Conservation (phyloP, 1,140 invertebrate species). For the Drosophila murphyi region DNA sequence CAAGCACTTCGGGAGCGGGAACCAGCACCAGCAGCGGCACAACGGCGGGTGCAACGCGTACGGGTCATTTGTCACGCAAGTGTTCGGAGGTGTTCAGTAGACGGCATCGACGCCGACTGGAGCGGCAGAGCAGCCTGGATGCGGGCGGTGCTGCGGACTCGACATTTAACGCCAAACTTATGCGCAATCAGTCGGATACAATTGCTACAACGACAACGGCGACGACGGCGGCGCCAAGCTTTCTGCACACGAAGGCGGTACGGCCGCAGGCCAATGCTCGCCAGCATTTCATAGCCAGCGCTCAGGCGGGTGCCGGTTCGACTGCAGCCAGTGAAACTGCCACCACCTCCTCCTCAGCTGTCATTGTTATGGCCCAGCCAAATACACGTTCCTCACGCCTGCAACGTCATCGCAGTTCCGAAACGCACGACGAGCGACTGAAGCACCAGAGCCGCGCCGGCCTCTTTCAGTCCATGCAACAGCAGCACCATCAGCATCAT, state of each 20-base stretch:
- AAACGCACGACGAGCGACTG: slow-evolving; percentile 77
- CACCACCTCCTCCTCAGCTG: slow-evolving; percentile 22
- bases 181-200: slow-evolving; percentile 80
- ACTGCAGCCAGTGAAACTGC: slow-evolving; percentile 9
- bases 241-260: slow-evolving; percentile 57
- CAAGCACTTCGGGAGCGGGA: background rate
- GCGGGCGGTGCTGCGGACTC: slow-evolving; percentile 43
- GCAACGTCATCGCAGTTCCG: slow-evolving; percentile 79
- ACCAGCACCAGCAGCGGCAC: background rate
- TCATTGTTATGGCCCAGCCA: slow-evolving; percentile 48
- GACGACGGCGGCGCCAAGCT: slow-evolving; percentile 40
- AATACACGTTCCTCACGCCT: slow-evolving; percentile 59
- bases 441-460: slow-evolving; percentile 73
- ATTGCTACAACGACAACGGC: slow-evolving; percentile 54
- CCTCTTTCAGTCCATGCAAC: slow-evolving; percentile 71
- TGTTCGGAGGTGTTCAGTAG: slow-evolving; percentile 79
- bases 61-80: slow-evolving; percentile 68
- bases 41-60: slow-evolving; percentile 27
- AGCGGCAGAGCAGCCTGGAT: slow-evolving; percentile 75
- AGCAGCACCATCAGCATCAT: slow-evolving; percentile 56
- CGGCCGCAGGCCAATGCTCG: slow-evolving; percentile 52
- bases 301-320: background rate
- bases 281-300: slow-evolving; percentile 60
- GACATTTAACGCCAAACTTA: slow-evolving; percentile 49
- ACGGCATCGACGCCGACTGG: slow-evolving; percentile 66